A percentile compares a stretch with the other conserved stretches of the same genome.
These are phyloP conservation scores for Scrobipalpa atriplicella DNA, from an alignment of 2,888 invertebrate genomes.

Conservation along the genomic window DNA sequence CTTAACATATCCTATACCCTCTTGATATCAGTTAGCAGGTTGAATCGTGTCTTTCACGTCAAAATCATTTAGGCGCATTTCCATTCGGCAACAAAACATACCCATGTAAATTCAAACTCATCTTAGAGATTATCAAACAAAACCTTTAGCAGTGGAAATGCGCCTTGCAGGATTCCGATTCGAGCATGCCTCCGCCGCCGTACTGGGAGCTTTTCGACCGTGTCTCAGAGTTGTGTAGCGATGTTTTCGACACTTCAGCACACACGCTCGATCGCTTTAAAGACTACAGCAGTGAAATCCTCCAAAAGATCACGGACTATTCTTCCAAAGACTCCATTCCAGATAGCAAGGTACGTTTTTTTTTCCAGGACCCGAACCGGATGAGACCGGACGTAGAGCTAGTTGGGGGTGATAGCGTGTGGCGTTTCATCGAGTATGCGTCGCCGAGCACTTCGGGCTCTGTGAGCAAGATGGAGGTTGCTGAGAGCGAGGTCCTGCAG, in stretches of 20 bases:
- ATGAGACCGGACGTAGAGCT: constrained; percentile 5
- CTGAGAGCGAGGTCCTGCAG: constrained; percentile 70
- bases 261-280: neutral
- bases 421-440: constrained; percentile 27
- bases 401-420: constrained; percentile 30
- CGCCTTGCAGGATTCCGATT: constrained; percentile 3
- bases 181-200: neutral
- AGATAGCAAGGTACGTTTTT: neutral
- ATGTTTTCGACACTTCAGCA: neutral
- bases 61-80: neutral
- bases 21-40: no score
- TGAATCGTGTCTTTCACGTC: no score
- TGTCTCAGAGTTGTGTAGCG: neutral
- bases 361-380: neutral
- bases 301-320: neutral
- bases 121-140: neutral
- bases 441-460: constrained; percentile 32
- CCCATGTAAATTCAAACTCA: no score
- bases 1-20: no score
- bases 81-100: neutral
- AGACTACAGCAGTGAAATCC: constrained; percentile 3
- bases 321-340: neutral
- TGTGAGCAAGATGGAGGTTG: constrained; percentile 40
- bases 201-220: neutral
- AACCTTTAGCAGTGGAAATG: neutral